These are phyloP conservation scores for Psococerastis gibbosa DNA, from an alignment of 2,888 invertebrate genomes.

Conservation along the genomic window DNA sequence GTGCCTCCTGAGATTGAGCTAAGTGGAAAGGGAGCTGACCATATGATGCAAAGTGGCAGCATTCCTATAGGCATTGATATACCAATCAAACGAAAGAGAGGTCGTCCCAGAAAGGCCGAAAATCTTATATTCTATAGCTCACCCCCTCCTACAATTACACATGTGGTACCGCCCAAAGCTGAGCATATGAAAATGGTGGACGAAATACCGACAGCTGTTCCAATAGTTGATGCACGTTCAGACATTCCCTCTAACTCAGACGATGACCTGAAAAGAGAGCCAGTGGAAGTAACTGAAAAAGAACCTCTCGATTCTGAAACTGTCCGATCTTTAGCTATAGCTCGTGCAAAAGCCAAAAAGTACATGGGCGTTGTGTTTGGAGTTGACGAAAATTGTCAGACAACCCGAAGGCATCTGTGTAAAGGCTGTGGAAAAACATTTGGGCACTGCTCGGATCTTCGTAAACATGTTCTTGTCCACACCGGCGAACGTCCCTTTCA, in stretches of 20 bases:
- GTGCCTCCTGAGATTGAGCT: background rate
- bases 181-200: constrained; percentile 6
- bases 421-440: constrained; percentile 49
- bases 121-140: constrained; percentile 9
- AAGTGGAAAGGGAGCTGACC: background rate
- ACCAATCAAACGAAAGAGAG: constrained; percentile 4
- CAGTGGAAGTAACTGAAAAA: constrained; percentile 6
- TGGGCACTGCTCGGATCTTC: constrained; percentile 46
- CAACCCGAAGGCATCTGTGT: constrained; percentile 38
- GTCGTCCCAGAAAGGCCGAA: constrained; percentile 3
- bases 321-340: background rate
- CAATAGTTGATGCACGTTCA: constrained; percentile 44
- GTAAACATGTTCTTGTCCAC: constrained; percentile 42
- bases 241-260: constrained; percentile 6
- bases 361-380: constrained; percentile 9
- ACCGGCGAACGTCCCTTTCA: constrained; percentile 52
- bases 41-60: background rate
- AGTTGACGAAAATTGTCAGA: background rate
- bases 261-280: constrained; percentile 12
- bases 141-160: background rate
- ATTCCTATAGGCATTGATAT: background rate
- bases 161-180: too few species aligned
- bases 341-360: constrained; percentile 4
- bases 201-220: constrained; percentile 22
- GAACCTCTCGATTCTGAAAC: background rate